Base-by-base conservation (phyloP, 2,797 vertebrate species). In the Pachyuromys duprasi region DNA sequence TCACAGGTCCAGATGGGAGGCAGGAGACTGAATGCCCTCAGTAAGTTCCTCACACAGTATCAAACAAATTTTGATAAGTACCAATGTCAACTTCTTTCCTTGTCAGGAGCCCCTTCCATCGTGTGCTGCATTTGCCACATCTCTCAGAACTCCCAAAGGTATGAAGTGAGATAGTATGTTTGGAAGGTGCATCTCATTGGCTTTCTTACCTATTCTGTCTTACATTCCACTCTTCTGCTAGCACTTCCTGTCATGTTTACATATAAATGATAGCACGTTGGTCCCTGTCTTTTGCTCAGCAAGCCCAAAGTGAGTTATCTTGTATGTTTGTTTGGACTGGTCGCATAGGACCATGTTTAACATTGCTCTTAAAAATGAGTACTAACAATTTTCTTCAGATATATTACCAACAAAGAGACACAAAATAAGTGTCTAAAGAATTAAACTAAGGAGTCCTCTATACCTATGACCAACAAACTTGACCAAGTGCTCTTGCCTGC, bases 321-420 rank as follows among this genome's bases (percentile, higher is more conserved):
- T 4, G 2, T 28, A 20, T 39, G 12, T 84, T 63, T 94, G 55
- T 79, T 69, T 84, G 14, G 69, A 69, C 72, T 90, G 88, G 13
- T 42, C 6, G 15, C 74, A 2, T 36, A 12, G 33, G 13, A 0
- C 36, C 49, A 14, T 36, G 62, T 18, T 94, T 88, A 62, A 33
- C 9, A 14, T n/a, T 93, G 49, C 83, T 69, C 76, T 94, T 89
- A 45, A 92, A 78, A 87, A 83, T 82, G 49, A 90, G 18, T 67
- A 31, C 49, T 95, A 60, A 88, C n/a, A 75, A 1, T 75, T 75
- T 36, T 7, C 67, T n/a, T 93, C n/a, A 81, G 62, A 57, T 89
- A 86, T 24, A 82, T 91, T 45, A 80, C 31, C 55, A 82, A 81
- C 33, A 42, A 86, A 79, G 60, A 87, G 1, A 5, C 62, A 84